phyloP scores from a whole-genome alignment of 1,140 invertebrate genomes.

The Musca vetustissima region DNA sequence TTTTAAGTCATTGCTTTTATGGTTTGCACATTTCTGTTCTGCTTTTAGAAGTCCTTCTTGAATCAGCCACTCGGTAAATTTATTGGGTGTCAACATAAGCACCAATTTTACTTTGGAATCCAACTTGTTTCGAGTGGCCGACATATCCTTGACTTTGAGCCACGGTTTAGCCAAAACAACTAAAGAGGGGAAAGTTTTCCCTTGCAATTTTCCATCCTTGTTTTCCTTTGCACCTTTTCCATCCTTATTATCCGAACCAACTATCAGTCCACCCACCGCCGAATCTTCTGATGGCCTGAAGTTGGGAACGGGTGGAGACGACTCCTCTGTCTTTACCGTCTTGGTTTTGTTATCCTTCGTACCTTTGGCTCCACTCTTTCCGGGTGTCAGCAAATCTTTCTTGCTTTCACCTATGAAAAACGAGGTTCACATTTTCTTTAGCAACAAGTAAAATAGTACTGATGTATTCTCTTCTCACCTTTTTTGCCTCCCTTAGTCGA shows the following conservation, averaged over 20 bases:
- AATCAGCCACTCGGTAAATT: conserved; percentile 87
- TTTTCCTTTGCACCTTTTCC: conserved; percentile 63
- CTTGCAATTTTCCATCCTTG: conserved; percentile 70
- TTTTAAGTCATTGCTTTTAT: conserved; percentile 69
- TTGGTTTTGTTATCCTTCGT: neutral
- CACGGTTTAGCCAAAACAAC: conserved; percentile 79
- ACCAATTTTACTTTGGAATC: conserved; percentile 78
- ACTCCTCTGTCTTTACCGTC: no score
- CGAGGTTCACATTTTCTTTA: no score
- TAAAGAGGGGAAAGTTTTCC: conserved; percentile 80
- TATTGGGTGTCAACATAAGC: conserved; percentile 74
- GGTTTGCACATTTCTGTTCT: conserved; percentile 73
- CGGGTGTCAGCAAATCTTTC: no score
- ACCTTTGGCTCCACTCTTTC: neutral
- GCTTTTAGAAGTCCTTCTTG: conserved; percentile 77
- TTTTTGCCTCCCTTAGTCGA: conserved; percentile 31
- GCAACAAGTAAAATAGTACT: no score
- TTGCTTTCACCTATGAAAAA: neutral
- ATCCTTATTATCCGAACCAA: conserved; percentile 60
- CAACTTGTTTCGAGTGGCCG: conserved; percentile 60
- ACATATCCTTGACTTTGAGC: conserved; percentile 67
- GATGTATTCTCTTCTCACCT: no score
- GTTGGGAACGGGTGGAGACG: conserved; percentile 31
- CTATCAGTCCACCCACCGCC: conserved; percentile 67
- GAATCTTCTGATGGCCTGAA: conserved; percentile 67